Conservation (phyloP, 2,797 vertebrate genomes). For the Hozukius guyotensis region DNA sequence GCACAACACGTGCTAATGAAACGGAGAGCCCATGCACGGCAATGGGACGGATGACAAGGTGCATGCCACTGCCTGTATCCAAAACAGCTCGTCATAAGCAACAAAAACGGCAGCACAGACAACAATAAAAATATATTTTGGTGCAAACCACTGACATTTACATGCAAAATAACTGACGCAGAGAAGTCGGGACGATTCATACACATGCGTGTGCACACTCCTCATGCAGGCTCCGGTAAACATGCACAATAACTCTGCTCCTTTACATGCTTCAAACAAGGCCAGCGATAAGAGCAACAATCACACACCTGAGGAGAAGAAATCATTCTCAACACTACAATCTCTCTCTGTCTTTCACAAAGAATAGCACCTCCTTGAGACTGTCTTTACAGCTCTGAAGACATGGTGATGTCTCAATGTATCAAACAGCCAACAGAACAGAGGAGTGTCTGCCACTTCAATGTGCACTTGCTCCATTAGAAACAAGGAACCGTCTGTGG, state of each 20-base stretch:
- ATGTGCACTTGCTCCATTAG: conserved; percentile 56
- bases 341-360: not conserved
- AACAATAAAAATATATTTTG: conserved; percentile 3
- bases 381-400: conserved; percentile 23
- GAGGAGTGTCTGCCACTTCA: conserved; percentile 56
- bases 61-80: conserved; percentile 74
- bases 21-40: conserved; percentile 69
- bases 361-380: conserved; percentile 2
- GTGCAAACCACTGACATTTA: conserved; percentile 61
- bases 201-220: conserved; percentile 52
- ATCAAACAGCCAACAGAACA: conserved; percentile 31
- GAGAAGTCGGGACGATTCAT: conserved; percentile 17
- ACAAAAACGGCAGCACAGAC: conserved; percentile 18
- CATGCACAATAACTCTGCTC: conserved; percentile 43
- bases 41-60: conserved; percentile 60
- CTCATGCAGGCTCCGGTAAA: conserved; percentile 47
- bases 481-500: conserved; percentile 26
- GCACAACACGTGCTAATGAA: conserved; percentile 41
- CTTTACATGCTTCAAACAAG: conserved; percentile 32
- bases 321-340: conserved; percentile 10
- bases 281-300: conserved; percentile 11
- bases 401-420: conserved; percentile 3
- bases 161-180: conserved; percentile 62
- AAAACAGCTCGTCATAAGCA: conserved; percentile 24
- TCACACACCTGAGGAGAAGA: conserved; percentile 9